A percentile compares a stretch with the other conserved stretches of the same genome.
Conservation (phyloP, 1,140 invertebrate species). For the Danaus melanippus region DNA sequence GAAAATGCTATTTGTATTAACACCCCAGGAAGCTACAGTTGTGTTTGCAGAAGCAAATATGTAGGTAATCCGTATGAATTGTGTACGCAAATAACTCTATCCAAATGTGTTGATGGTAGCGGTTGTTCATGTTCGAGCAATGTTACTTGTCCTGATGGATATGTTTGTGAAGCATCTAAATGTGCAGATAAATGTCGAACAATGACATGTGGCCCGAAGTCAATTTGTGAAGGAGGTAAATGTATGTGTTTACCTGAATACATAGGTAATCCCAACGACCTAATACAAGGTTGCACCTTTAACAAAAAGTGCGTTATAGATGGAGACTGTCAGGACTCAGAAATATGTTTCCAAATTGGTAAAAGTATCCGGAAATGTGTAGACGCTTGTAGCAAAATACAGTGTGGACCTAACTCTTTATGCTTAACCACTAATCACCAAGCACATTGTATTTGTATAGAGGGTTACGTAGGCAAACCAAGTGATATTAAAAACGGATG, state of each 20-base stretch:
- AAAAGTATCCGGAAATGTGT: conserved; percentile 85
- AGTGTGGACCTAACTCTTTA: conserved; percentile 91
- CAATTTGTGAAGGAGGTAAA: conserved; percentile 83
- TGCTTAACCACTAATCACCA: conserved; percentile 87
- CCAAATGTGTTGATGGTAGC: conserved; percentile 78
- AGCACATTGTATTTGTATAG: conserved; percentile 87
- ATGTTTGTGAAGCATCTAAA: conserved; percentile 77
- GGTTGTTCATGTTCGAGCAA: conserved; percentile 80
- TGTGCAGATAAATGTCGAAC: conserved; percentile 83
- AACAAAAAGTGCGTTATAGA: conserved; percentile 84
- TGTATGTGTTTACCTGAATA: conserved; percentile 87
- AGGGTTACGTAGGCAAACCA: conserved; percentile 85
- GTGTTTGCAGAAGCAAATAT: conserved; percentile 85
- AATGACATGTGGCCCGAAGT: conserved; percentile 84
- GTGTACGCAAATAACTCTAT: conserved; percentile 79
- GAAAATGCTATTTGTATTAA: conserved; percentile 91
- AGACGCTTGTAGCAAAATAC: conserved; percentile 87
- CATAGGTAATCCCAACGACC: conserved; percentile 83
- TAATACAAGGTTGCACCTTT: conserved; percentile 78
- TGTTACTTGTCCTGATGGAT: conserved; percentile 82
- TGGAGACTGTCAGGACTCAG: conserved; percentile 82
- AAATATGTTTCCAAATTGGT: conserved; percentile 89
- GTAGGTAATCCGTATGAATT: conserved; percentile 89
- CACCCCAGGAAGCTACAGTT: conserved; percentile 88
- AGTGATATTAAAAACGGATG: conserved; percentile 83